Evolutionary conservation across 2,888 invertebrate genomes (phyloP).

Genomic region (Malthinus flaveolus): DNA sequence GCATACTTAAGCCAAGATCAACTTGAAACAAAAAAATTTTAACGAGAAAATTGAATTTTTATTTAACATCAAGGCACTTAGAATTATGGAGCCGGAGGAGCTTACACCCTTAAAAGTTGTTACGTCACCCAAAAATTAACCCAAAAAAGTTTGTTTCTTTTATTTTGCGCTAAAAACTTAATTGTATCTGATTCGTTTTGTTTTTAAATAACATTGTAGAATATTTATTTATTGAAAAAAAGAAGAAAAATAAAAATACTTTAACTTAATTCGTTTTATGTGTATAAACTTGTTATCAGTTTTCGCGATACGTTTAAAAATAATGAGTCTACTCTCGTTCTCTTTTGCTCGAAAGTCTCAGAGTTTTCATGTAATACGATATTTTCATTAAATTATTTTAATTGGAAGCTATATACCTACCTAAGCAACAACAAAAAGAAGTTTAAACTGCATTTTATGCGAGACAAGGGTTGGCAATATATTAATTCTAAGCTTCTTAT

Average conservation of each 20-base stretch:
- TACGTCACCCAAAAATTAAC: too few relatives aligned
- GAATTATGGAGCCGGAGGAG: too few relatives aligned
- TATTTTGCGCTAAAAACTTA: background rate
- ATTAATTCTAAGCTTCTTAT: too few relatives aligned
- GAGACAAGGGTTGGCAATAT: too few relatives aligned
- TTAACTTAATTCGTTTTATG: constrained; percentile 7
- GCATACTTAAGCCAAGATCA: constrained; percentile 58
- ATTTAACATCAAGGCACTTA: too few relatives aligned
- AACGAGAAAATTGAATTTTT: background rate
- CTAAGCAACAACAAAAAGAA: background rate
- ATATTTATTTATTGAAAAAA: background rate
- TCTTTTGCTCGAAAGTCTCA: background rate
- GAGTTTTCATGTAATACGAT: constrained; percentile 14
- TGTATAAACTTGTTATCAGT: constrained; percentile 10
- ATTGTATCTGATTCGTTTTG: background rate
- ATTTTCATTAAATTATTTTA: constrained; percentile 25
- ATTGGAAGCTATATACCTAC: constrained; percentile 9
- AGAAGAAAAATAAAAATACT: constrained; percentile 12
- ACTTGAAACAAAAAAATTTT: constrained; percentile 19
- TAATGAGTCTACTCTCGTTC: constrained; percentile 12
- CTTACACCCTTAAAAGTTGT: too few relatives aligned
- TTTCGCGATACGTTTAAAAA: constrained; percentile 10
- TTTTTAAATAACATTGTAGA: constrained; percentile 1
- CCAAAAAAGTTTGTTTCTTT: too few relatives aligned
- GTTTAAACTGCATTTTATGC: background rate